phyloP scores from a whole-genome alignment of 2,797 vertebrate species.

The Takifugu ocellatus region DNA sequence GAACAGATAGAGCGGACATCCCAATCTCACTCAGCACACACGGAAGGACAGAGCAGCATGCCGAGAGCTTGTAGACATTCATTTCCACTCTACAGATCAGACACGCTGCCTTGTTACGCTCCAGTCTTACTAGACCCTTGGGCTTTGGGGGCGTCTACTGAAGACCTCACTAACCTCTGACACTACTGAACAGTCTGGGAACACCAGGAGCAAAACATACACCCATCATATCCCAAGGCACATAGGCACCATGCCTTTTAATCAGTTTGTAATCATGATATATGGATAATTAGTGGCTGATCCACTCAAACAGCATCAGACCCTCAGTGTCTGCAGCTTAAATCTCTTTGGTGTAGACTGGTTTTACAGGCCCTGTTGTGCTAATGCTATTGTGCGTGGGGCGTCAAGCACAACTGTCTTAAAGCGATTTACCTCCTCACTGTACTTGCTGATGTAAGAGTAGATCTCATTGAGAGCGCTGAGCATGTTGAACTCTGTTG shows the following conservation, averaged over 20 bases:
- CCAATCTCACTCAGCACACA: slow-evolving; percentile 28
- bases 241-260: slow-evolving; percentile 12
- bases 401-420: too few species aligned
- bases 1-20: slow-evolving; percentile 30
- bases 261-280: slow-evolving; percentile 40
- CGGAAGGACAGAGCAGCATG: slow-evolving; percentile 37
- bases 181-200: slow-evolving; percentile 23
- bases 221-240: not conserved
- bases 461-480: slow-evolving; percentile 98
- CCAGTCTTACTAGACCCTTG: slow-evolving; percentile 40
- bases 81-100: slow-evolving; percentile 44
- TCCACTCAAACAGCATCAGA: slow-evolving; percentile 36
- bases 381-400: too few species aligned
- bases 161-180: slow-evolving; percentile 48
- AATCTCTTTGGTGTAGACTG: slow-evolving; percentile 6
- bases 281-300: slow-evolving; percentile 46
- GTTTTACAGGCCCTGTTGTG: too few species aligned
- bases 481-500: slow-evolving; percentile 95
- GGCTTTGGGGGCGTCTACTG: slow-evolving; percentile 41
- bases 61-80: slow-evolving; percentile 49
- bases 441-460: slow-evolving; percentile 98
- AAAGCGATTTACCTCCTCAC: slow-evolving; percentile 83
- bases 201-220: slow-evolving; percentile 11
- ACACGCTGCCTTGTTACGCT: slow-evolving; percentile 42
- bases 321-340: slow-evolving; percentile 31